Base-by-base conservation (phyloP, 2,113 vertebrate genomes). In the Gobiocypris rarus region DNA sequence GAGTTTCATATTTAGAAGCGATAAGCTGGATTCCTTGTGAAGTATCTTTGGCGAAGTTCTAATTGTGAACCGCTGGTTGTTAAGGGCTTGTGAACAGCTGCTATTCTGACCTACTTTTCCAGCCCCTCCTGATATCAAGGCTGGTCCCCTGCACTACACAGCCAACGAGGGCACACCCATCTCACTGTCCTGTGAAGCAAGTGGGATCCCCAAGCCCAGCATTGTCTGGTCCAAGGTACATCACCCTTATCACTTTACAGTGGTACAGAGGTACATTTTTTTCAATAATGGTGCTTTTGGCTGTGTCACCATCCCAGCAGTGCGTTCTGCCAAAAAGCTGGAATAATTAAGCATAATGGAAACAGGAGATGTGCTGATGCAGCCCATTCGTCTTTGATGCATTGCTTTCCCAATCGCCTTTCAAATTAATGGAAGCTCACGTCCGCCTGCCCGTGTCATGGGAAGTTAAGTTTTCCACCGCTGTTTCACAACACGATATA, bases 211-310 rank as follows among this genome's bases (percentile, higher is more conserved):
- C 0, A 83, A 81, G 10, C 97, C 97, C 3, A 74, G 90, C 5
- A 85, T 98, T 75, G 90, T 92, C 89, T 98, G 97, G 97, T 91
- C 94, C 88, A 97, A 97, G 96, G 97, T 98, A 89, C 28, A 69
- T 63, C 56, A 14, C 14, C 31, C 28, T 22, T 11, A 63, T n/a
- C 3, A n/a, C 78, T 43, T 3, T 41, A 67, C 19, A 31, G 15
- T 5, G 28, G 73, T 73, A n/a, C 84, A 86, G n/a, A n/a, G n/a
- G n/a, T n/a, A n/a, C n/a, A 34, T 41, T 75, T 28, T 75, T 84
- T 70, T 82, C 58, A 50, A 9, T 70, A 85, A 88, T 85, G 54
- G 77, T 70, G 63, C 34, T 78, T 88, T 82, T 82, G 74, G 82
- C 79, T 52, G 71, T 70, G 79, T 77, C 24, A 50, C 9, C 9